Evolutionary conservation across 2,113 vertebrate species (phyloP).

Genomic region (Heterochromis multidens): DNA sequence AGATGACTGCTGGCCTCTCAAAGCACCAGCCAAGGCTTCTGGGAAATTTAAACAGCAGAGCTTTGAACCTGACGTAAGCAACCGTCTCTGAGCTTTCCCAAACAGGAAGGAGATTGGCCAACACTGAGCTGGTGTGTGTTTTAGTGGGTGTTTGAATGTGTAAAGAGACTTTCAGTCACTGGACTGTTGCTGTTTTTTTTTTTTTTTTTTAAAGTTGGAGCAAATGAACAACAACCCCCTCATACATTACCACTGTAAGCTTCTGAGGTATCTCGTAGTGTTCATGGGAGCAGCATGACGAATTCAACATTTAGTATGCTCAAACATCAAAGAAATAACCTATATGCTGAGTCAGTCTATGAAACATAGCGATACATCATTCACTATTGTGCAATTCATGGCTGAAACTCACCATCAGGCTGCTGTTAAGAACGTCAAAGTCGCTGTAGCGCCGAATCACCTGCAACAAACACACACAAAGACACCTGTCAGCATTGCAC

Average conservation of each 20-base stretch:
- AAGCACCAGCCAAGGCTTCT: not conserved
- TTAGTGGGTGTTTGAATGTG: not conserved
- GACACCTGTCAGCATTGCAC: not conserved
- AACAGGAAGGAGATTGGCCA: slow-evolving; percentile 17
- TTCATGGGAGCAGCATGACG: not conserved
- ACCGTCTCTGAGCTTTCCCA: not conserved
- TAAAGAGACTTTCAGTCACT: not conserved
- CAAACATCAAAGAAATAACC: not conserved
- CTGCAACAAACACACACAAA: slow-evolving; percentile 74
- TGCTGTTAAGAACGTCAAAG: slow-evolving; percentile 94
- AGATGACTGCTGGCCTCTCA: not conserved
- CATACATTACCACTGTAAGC: not conserved
- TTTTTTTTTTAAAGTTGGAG: too few relatives aligned
- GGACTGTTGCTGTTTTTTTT: not conserved
- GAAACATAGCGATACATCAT: not conserved
- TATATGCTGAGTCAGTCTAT: not conserved
- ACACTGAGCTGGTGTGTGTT: not conserved
- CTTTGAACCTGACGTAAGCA: not conserved
- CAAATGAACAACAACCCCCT: not conserved
- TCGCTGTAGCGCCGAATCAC: slow-evolving; percentile 96
- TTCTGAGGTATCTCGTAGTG: not conserved
- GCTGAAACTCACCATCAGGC: slow-evolving; percentile 86
- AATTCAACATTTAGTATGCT: not conserved
- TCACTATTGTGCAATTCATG: not conserved
- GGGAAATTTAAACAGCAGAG: not conserved